Evolutionary conservation across 2,888 invertebrate species (phyloP).

Genomic region (Ophion costatus): DNA sequence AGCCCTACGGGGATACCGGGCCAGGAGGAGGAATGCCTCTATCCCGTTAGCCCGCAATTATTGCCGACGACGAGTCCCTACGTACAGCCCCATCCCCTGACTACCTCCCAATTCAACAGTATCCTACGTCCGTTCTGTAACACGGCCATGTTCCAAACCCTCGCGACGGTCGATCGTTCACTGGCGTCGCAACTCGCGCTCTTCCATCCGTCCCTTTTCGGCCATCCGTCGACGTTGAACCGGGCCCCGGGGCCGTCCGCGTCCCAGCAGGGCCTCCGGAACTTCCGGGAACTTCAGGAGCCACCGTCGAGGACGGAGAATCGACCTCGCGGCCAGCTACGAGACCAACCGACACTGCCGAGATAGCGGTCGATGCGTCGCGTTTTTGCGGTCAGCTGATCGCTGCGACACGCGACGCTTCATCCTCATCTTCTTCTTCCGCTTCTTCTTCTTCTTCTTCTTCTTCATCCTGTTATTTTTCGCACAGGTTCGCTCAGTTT

Average conservation of each 20-base stretch:
- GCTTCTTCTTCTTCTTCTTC: constrained; percentile 65
- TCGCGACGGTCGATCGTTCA: constrained; percentile 59
- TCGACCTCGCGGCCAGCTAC: constrained; percentile 76
- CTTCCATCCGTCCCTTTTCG: constrained; percentile 70
- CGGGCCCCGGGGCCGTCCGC: constrained; percentile 57
- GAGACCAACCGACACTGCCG: constrained; percentile 78
- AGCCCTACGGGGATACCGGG: constrained; percentile 77
- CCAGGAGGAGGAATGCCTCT: constrained; percentile 81
- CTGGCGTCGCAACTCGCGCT: constrained; percentile 62
- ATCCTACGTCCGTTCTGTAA: constrained; percentile 70
- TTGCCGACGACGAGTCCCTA: constrained; percentile 79
- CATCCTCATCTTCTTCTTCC: constrained; percentile 61
- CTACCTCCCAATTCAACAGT: constrained; percentile 77
- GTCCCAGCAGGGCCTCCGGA: constrained; percentile 66
- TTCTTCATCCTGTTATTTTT: constrained; percentile 69
- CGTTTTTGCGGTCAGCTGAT: constrained; percentile 42
- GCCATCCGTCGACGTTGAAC: constrained; percentile 61
- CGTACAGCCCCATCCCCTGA: constrained; percentile 80
- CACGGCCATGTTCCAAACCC: constrained; percentile 53
- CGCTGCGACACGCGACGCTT: constrained; percentile 60
- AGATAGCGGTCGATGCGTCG: constrained; percentile 76
- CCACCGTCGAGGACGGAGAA: constrained; percentile 73
- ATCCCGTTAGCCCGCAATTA: constrained; percentile 81
- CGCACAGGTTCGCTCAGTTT: constrained; percentile 78
- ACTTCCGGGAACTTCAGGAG: constrained; percentile 73